Percentiles rank a stretch among this genome's conserved stretches.
phyloP scores from a whole-genome alignment of 2,888 invertebrate genomes.

The Onthophagus sagittarius region DNA sequence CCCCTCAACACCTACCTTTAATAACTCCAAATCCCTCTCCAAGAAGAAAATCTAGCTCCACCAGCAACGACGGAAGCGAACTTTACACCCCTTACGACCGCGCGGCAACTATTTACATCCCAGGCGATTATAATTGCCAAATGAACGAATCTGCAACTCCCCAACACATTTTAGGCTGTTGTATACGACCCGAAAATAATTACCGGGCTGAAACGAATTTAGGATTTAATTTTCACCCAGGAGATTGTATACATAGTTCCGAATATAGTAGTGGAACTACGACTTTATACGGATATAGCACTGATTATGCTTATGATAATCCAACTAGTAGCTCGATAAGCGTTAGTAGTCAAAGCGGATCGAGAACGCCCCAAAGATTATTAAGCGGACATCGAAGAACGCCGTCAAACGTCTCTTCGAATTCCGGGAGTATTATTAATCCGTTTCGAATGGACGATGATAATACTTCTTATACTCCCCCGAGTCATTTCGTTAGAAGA shows the following conservation, averaged over 20 bases:
- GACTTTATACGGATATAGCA: constrained; percentile 46
- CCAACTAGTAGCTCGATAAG: constrained; percentile 51
- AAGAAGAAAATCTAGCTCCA: constrained; percentile 67
- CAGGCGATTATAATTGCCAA: constrained; percentile 45
- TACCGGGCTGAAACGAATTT: constrained; percentile 34
- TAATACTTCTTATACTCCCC: constrained; percentile 42
- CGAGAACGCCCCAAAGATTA: constrained; percentile 47
- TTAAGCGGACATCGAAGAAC: constrained; percentile 67
- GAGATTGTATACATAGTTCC: constrained; percentile 43
- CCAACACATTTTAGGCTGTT: constrained; percentile 39
- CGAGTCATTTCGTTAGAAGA: constrained; percentile 42
- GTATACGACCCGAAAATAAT: constrained; percentile 34
- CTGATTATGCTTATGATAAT: constrained; percentile 57
- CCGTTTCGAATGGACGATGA: constrained; percentile 50
- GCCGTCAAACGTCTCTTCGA: constrained; percentile 70
- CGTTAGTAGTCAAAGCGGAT: constrained; percentile 41
- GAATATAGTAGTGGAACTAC: constrained; percentile 44
- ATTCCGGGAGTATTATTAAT: constrained; percentile 58
- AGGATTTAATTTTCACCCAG: constrained; percentile 38
- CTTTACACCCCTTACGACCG: constrained; percentile 49
- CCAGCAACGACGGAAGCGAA: constrained; percentile 68
- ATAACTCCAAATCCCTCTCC: constrained; percentile 56
- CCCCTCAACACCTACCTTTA: constrained; percentile 64
- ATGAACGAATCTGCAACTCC: constrained; percentile 36
- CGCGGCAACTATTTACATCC: constrained; percentile 48